phyloP scores from a whole-genome alignment of 2,113 vertebrate genomes.

The Pteruthius melanotis region DNA sequence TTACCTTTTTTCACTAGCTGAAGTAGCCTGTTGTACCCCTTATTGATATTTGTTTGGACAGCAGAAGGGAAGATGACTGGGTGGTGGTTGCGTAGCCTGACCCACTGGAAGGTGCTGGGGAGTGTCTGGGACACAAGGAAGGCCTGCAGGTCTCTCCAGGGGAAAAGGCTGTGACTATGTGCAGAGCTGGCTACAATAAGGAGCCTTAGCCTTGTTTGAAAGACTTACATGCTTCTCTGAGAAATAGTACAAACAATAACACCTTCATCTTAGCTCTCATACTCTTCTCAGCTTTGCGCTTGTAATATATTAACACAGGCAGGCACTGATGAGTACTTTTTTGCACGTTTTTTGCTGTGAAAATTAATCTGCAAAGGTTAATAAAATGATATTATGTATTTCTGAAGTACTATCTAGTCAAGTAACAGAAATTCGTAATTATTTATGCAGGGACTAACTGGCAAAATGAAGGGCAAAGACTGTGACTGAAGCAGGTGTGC shows the following conservation, averaged over 20 bases:
- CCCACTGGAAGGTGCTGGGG: background rate
- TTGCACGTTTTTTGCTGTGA: background rate
- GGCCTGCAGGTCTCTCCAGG: background rate
- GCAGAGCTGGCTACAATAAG: background rate
- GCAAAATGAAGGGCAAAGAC: background rate
- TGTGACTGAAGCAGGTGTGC: background rate
- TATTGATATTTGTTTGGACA: background rate
- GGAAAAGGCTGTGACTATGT: background rate
- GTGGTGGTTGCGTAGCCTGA: background rate
- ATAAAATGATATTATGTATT: background rate
- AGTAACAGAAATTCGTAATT: background rate
- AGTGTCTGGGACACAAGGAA: background rate
- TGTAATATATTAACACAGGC: background rate
- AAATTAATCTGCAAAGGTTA: background rate
- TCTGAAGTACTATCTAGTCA: background rate
- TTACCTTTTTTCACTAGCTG: background rate
- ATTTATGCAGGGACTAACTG: background rate
- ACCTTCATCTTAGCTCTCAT: background rate
- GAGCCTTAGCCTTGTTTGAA: background rate
- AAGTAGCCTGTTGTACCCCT: background rate
- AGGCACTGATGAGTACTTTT: background rate
- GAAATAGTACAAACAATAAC: background rate
- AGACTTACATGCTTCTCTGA: background rate
- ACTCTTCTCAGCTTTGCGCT: background rate
- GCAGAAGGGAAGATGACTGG: background rate